phyloP scores from a whole-genome alignment of 2,888 invertebrate species.

The Sarcophaga rosellei region DNA sequence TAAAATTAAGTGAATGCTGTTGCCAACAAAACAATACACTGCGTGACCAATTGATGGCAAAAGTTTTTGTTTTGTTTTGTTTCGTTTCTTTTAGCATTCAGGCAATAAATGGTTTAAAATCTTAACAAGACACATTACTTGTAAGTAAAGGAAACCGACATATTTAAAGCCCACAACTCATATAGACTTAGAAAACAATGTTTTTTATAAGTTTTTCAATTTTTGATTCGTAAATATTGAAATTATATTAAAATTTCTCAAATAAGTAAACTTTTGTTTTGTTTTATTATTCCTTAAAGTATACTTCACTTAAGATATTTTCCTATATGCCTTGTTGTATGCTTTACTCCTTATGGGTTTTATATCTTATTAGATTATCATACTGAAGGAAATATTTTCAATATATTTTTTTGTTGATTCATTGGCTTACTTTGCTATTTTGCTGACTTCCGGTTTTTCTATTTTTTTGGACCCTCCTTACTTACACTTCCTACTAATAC shows the following conservation, averaged over 20 bases:
- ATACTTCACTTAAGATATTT: background rate
- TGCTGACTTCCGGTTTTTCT: slow-evolving; percentile 48
- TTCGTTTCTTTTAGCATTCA: background rate
- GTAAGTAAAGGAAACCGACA: no score
- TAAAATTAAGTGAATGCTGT: slow-evolving; percentile 43
- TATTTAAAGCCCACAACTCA: no score
- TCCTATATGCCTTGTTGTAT: background rate
- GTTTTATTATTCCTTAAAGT: slow-evolving; percentile 13
- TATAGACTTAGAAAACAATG: no score
- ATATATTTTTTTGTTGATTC: slow-evolving; percentile 27
- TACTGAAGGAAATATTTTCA: background rate
- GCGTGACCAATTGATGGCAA: slow-evolving; percentile 19
- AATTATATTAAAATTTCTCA: no score
- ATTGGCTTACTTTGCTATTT: slow-evolving; percentile 28
- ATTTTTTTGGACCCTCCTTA: background rate
- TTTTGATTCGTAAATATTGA: no score
- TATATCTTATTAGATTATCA: background rate
- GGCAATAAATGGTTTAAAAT: background rate
- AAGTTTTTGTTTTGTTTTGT: background rate
- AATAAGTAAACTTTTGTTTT: background rate
- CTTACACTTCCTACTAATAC: background rate
- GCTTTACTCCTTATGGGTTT: background rate
- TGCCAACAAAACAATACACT: slow-evolving; percentile 43
- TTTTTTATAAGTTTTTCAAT: no score
- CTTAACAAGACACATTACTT: background rate